Conservation (phyloP, 2,113 vertebrate species). For the Lampris megalopsis region DNA sequence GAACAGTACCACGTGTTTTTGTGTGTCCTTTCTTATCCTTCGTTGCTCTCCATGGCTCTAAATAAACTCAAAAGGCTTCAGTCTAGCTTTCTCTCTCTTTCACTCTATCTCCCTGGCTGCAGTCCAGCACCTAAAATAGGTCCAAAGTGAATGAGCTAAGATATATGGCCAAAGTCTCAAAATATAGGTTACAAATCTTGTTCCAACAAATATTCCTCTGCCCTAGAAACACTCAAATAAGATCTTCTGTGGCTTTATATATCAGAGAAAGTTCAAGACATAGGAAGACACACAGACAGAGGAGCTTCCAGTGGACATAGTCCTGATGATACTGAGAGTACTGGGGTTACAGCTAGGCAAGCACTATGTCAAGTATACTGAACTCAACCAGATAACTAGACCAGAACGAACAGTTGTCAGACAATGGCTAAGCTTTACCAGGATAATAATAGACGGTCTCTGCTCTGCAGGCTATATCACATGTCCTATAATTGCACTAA, state of each 20-base stretch:
- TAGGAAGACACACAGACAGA: too few species aligned
- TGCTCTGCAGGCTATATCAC: constrained; percentile 31
- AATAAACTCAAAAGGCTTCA: neutral
- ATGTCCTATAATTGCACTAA: constrained; percentile 17
- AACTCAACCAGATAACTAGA: constrained; percentile 38
- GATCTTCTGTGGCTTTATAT: too few species aligned
- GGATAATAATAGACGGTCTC: constrained; percentile 51
- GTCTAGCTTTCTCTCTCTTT: constrained; percentile 11
- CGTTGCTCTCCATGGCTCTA: neutral
- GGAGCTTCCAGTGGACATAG: too few species aligned
- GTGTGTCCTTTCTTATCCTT: constrained; percentile 4
- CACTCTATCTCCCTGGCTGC: constrained; percentile 21
- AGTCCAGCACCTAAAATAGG: constrained; percentile 28
- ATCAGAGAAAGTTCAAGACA: too few species aligned
- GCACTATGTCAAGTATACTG: constrained; percentile 29
- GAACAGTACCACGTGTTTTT: neutral
- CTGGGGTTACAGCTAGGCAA: constrained; percentile 15
- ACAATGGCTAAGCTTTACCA: constrained; percentile 33
- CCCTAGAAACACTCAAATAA: neutral
- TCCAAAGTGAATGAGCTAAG: constrained; percentile 16
- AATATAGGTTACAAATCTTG: too few species aligned
- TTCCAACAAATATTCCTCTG: neutral
- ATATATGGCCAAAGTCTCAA: too few species aligned
- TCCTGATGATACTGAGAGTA: neutral
- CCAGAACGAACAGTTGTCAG: constrained; percentile 47